These are phyloP conservation scores for Caenorhabditis macrosperma DNA, from an alignment of 2,888 invertebrate species.

Conservation along the genomic window DNA sequence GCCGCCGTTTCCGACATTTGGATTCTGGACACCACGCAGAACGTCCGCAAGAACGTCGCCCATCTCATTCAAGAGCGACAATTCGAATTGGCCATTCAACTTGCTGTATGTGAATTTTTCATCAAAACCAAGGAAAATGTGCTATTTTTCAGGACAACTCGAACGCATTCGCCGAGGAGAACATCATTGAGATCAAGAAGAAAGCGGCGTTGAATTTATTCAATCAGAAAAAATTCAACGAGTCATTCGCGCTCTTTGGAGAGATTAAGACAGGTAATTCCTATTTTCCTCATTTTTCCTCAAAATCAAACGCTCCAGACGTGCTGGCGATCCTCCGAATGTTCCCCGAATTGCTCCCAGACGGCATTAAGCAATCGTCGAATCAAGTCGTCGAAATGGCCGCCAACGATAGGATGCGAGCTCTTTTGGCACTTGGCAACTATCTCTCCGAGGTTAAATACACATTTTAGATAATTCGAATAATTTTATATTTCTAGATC, in stretches of 20 bases:
- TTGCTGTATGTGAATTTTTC: constrained; percentile 69
- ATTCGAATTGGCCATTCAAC: constrained; percentile 88
- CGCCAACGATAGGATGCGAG: constrained; percentile 85
- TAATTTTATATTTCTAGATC: constrained; percentile 15
- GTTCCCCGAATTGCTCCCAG: constrained; percentile 90
- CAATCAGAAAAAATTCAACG: constrained; percentile 89
- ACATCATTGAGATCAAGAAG: constrained; percentile 87
- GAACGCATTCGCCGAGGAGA: constrained; percentile 65
- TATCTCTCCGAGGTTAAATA: constrained; percentile 88
- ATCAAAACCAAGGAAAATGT: no score
- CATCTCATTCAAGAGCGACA: constrained; percentile 91
- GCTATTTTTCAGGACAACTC: constrained; percentile 61
- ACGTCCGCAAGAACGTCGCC: constrained; percentile 88
- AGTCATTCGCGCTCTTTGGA: constrained; percentile 87
- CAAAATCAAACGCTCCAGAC: no score
- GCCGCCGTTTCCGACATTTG: constrained; percentile 82
- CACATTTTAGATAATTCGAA: background rate
- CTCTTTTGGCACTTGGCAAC: constrained; percentile 89
- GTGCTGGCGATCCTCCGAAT: constrained; percentile 95
- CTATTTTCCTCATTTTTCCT: no score
- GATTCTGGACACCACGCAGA: constrained; percentile 88
- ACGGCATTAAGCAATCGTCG: constrained; percentile 64
- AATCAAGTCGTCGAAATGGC: constrained; percentile 59
- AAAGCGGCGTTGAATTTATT: constrained; percentile 93
- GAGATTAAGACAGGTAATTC: constrained; percentile 49